Base-by-base conservation (phyloP, 2,888 invertebrate species). In the Escarpia spicata region DNA sequence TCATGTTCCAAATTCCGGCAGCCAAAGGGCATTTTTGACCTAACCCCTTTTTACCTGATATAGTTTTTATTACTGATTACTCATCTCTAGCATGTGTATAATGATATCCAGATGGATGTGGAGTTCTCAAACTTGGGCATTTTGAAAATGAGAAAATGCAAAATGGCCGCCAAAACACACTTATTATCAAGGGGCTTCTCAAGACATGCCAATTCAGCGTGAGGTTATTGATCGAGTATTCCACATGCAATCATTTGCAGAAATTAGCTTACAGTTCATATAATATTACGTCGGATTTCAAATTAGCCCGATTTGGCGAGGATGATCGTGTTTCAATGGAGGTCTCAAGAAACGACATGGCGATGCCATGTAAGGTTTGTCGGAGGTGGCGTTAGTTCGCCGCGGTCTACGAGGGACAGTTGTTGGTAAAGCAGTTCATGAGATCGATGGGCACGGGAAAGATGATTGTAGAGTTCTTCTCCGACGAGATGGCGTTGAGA, bases 401-500 rank as follows among this genome's bases (percentile, higher is more conserved):
- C 75, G 75, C 26, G 6, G 75, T 75, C 75, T 75, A 75, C 19
- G 75, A 75, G n/a, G 75, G 75, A 75, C n/a, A 2, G 75, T 15
- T 26, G 26, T 75, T 75, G 19, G 91, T 52, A 19, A 91, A 91
- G 45, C 58, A 52, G 44, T 44, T 52, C 37, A 91, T 91, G n/a
- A 91, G 45, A 45, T 91, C 91, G 26, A 91, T 91, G 3, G 91
- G 91, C 19, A 91, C 91, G 6, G 91, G 91, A 45, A 91, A 91
- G 91, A 91, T 91, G 43, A 91, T 91, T 3, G 91, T 91, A 2
- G 91, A 91, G 91, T 93, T 92, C 90, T 93, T 93, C 93, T 58
- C 91, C n/a, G 91, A 52, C 91, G 91, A 91, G 91, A 91, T 91
- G 52, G 91, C 44, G 91, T 1, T 91, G 45, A 91, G 91, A 15